Base-by-base conservation (phyloP, 2,888 invertebrate genomes). In the Electrophaes corylata region DNA sequence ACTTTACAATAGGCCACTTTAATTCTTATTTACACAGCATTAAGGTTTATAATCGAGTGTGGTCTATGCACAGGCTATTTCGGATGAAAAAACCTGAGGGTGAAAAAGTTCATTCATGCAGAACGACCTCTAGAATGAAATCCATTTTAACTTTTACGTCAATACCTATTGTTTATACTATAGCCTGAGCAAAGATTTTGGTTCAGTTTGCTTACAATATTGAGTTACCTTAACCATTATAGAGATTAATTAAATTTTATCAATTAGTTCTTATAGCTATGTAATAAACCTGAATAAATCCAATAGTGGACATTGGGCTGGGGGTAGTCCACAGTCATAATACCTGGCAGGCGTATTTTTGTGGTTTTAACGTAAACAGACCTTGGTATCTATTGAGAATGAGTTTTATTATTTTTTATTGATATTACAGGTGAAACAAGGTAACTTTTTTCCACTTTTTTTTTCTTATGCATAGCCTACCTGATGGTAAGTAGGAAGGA, bases 31-130 rank as follows among this genome's bases (percentile, higher is more conserved):
- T n/a, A 31, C 11, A 10, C 18, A 20, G 37, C 4, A 8, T 0
- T 55, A 64, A 46, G 49, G 64, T 57, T 23, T 55, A 54, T 40
- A 64, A 54, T 66, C 29, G 48, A 46, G 26, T 40, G 53, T 37
- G 20, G 26, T 16, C 31, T 45, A 12, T 10, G 19, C 11, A 19
- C 12, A n/a, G 69, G 75, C 67, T 79, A 80, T 81, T 81, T 80
- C 62, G 72, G 76, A 77, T 70, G 67, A 71, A 74, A 69, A 69
- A 68, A 67, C 64, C 59, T 57, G 73, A 69, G 74, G 77, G 78
- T 76, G 81, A 65, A 70, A 81, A 81, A 73, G 77, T 77, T 79
- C 76, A 74, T 73, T 81, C 72, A 76, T 73, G 76, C 74, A 74
- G 72, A 76, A 78, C 71, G 74, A 55, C 75, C 78, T 75, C 70